Base-by-base conservation (phyloP, 2,888 invertebrate species). In the Monopis laevigella region DNA sequence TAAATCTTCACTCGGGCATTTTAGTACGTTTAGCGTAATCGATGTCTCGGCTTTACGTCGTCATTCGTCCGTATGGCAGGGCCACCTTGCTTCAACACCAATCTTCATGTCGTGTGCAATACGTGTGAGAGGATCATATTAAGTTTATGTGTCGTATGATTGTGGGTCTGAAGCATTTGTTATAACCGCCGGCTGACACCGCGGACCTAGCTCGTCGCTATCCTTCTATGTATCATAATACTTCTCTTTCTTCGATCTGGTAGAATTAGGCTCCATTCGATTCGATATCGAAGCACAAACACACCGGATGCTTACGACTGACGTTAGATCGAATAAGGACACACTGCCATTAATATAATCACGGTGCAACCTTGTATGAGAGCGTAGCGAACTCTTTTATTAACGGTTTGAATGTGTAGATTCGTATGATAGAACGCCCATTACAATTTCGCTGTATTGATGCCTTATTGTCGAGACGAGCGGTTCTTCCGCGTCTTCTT, bases 141-240 rank as follows among this genome's bases (percentile, higher is more conserved):
- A n/a, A n/a, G n/a, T n/a, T n/a, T n/a, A n/a, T n/a, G n/a, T n/a
- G n/a, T n/a, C n/a, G n/a, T n/a, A n/a, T n/a, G n/a, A n/a, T n/a
- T n/a, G n/a, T n/a, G n/a, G n/a, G n/a, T n/a, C n/a, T n/a, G n/a
- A n/a, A n/a, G n/a, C n/a, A n/a, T n/a, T n/a, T n/a, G n/a, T n/a
- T n/a, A n/a, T n/a, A n/a, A n/a, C n/a, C n/a, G n/a, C 60, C 58
- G 51, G 70, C 71, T 67, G 62, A 74, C 75, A 74, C 78, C 77
- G 68, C 71, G 75, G 75, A 58, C 64, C 69, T 65, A 51, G 51
- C 62, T 73, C 68, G 29, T 12, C 29, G 29, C 29, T 29, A 4
- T 29, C 3, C 7, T 12, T n/a, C 12, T 29, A 27, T n/a, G n/a
- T n/a, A n/a, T n/a, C n/a, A n/a, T n/a, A n/a, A n/a, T n/a, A n/a